These are phyloP conservation scores for Ashinkailepas kermadecensis DNA, from an alignment of 2,888 invertebrate species.

Conservation along the genomic window DNA sequence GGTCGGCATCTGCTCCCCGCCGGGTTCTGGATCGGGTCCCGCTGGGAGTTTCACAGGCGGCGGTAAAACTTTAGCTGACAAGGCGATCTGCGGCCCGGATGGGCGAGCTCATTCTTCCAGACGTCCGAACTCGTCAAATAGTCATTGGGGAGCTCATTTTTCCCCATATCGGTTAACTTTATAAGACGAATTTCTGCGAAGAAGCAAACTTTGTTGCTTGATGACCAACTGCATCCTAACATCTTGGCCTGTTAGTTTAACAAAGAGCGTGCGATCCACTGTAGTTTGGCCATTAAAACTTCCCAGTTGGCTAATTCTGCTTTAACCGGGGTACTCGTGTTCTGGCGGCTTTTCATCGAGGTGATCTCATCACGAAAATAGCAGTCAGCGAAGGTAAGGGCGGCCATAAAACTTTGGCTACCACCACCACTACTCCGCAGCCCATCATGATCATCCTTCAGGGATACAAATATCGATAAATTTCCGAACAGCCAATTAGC, in stretches of 20 bases:
- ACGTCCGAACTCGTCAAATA: not conserved
- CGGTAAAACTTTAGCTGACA: too few relatives aligned
- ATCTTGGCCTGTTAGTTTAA: conserved; percentile 16
- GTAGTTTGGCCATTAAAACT: conserved; percentile 18
- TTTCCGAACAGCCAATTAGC: not conserved
- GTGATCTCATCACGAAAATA: not conserved
- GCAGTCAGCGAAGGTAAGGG: not conserved
- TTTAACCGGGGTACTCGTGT: not conserved
- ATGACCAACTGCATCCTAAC: conserved; percentile 17
- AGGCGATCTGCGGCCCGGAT: too few relatives aligned
- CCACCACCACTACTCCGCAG: not conserved
- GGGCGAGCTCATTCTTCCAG: too few relatives aligned
- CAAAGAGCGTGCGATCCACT: conserved; percentile 10
- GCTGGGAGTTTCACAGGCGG: too few relatives aligned
- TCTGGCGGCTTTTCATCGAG: not conserved
- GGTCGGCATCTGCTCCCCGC: too few relatives aligned
- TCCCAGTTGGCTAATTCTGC: not conserved
- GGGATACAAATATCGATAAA: conserved; percentile 1
- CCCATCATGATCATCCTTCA: not conserved
- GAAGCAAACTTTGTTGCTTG: conserved; percentile 3
- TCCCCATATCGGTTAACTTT: conserved; percentile 11
- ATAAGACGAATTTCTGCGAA: not conserved
- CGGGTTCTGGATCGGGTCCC: too few relatives aligned
- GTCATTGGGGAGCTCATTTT: not conserved
- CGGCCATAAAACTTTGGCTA: not conserved